Evolutionary conservation across 1,140 invertebrate genomes (phyloP).

Genomic region (Pantala flavescens): DNA sequence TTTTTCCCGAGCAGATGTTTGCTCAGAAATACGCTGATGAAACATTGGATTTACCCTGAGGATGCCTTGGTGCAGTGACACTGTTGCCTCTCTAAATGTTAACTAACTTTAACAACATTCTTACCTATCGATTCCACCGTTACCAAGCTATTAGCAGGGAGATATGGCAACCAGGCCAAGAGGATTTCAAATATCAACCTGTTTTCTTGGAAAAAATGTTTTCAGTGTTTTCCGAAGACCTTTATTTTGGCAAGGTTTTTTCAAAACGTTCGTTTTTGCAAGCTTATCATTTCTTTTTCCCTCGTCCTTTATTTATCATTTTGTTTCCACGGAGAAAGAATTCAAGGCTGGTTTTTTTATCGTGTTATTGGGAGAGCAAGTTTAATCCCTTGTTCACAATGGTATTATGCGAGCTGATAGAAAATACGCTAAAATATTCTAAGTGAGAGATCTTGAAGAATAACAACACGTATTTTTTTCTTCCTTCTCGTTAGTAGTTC

Average conservation of each 20-base stretch:
- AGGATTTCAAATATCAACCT: not conserved
- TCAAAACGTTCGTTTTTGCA: not conserved
- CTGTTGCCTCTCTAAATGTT: not conserved
- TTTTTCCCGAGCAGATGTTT: slow-evolving; percentile 1
- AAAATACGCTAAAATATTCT: no score
- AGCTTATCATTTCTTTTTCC: not conserved
- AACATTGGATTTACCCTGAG: slow-evolving; percentile 3
- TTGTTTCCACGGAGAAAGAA: no score
- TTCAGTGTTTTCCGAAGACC: no score
- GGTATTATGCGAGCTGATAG: no score
- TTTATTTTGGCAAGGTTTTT: not conserved
- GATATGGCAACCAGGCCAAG: not conserved
- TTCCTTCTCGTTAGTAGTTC: no score
- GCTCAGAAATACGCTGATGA: not conserved
- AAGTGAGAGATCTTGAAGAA: no score
- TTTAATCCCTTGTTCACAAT: no score
- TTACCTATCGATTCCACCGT: not conserved
- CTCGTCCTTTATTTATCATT: not conserved
- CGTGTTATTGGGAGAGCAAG: no score
- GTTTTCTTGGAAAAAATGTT: not conserved
- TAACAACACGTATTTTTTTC: no score
- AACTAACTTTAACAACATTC: slow-evolving; percentile 5
- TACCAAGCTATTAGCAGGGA: not conserved
- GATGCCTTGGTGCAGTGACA: not conserved
- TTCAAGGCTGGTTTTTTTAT: no score